These are phyloP conservation scores for Rosalia funebris DNA, from an alignment of 2,888 invertebrate genomes.

Conservation along the genomic window DNA sequence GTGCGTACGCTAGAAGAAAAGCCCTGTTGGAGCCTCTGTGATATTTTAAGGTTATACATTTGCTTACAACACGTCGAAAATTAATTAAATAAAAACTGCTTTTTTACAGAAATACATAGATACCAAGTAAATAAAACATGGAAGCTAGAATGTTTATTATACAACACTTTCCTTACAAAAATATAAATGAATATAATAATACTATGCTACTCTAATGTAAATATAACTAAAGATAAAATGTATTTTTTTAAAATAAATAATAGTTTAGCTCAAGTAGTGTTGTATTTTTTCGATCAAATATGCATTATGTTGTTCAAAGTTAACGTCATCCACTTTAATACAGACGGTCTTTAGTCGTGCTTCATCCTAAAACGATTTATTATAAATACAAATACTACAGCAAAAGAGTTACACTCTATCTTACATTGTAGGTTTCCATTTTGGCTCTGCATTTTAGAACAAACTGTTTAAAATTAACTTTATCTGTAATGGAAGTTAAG, in stretches of 20 bases:
- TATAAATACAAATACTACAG: constrained; percentile 3
- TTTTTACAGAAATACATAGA: too few species aligned
- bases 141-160: too few species aligned
- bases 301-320: constrained; percentile 78
- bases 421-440: constrained; percentile 91
- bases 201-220: too few species aligned
- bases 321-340: constrained; percentile 75
- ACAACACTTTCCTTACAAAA: too few species aligned
- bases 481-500: constrained; percentile 76
- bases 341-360: constrained; percentile 80
- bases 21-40: constrained; percentile 61
- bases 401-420: constrained; percentile 22
- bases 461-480: constrained; percentile 81
- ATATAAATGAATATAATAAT: too few species aligned
- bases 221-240: too few species aligned
- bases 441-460: constrained; percentile 88
- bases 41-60: constrained; percentile 21
- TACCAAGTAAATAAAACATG: too few species aligned
- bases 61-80: too few species aligned
- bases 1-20: constrained; percentile 74
- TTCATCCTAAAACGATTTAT: constrained; percentile 75
- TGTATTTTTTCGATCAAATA: constrained; percentile 48
- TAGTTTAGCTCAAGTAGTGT: constrained; percentile 31
- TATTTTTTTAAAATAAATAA: too few species aligned
- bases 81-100: too few species aligned